Conservation (phyloP, 2,888 invertebrate species). For the Idaea biselata region DNA sequence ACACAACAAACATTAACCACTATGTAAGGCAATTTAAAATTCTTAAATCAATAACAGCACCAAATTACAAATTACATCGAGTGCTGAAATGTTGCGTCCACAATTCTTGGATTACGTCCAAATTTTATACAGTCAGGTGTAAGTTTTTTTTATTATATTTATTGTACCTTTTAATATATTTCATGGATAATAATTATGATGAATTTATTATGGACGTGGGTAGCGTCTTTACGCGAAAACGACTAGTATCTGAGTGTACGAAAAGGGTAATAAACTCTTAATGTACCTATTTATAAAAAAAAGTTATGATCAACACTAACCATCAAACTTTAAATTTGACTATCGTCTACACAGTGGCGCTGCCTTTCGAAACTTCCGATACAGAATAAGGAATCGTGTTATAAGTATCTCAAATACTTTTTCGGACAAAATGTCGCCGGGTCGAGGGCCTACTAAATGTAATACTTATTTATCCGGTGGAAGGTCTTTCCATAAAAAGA, state of each 20-base stretch:
- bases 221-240: slow-evolving; percentile 1
- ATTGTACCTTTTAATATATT: slow-evolving; percentile 43
- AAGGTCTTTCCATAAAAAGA: too few species aligned
- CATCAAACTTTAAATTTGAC: too few species aligned
- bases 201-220: slow-evolving; percentile 30
- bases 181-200: slow-evolving; percentile 37
- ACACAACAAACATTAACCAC: slow-evolving; percentile 30
- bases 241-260: not conserved
- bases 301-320: too few species aligned
- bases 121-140: slow-evolving; percentile 44
- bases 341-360: too few species aligned
- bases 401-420: too few species aligned
- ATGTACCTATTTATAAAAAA: too few species aligned
- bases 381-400: too few species aligned
- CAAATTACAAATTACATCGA: slow-evolving; percentile 31
- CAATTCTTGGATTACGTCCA: slow-evolving; percentile 40
- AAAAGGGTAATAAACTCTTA: not conserved
- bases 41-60: slow-evolving; percentile 30
- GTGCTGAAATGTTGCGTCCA: slow-evolving; percentile 27
- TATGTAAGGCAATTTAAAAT: slow-evolving; percentile 27
- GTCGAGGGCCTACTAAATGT: too few species aligned
- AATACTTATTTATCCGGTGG: too few species aligned
- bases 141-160: slow-evolving; percentile 41
- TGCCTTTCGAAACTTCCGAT: too few species aligned
- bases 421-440: too few species aligned